Evolutionary conservation across 2,888 invertebrate species (phyloP).

Genomic region (Nomada fucata): DNA sequence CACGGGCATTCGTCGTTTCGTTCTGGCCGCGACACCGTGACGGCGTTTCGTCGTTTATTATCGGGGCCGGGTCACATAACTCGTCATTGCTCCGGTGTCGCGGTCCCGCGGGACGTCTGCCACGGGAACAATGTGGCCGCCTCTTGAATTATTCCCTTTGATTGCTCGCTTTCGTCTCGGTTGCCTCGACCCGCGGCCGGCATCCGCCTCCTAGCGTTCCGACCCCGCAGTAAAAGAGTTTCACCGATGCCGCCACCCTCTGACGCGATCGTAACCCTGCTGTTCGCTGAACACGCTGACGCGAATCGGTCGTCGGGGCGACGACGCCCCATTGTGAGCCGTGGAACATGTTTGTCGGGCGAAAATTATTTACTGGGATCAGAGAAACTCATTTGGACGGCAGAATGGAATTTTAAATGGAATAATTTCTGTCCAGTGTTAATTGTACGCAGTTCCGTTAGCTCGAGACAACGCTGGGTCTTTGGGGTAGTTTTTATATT

Average conservation of each 20-base stretch:
- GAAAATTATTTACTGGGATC: too few relatives aligned
- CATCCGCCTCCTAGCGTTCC: conserved; percentile 35
- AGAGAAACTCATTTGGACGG: too few relatives aligned
- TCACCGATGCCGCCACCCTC: conserved; percentile 42
- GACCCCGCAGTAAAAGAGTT: conserved; percentile 68
- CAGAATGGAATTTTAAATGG: too few relatives aligned
- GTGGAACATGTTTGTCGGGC: too few relatives aligned
- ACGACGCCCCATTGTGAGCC: not conserved
- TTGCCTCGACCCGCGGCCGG: conserved; percentile 67
- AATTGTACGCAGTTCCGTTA: too few relatives aligned
- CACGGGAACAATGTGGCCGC: conserved; percentile 81
- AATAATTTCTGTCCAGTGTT: too few relatives aligned
- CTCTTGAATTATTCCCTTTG: conserved; percentile 84
- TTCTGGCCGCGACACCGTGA: conserved; percentile 62
- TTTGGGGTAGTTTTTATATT: too few relatives aligned
- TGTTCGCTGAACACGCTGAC: conserved; percentile 42
- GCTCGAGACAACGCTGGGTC: too few relatives aligned
- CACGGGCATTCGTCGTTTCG: conserved; percentile 57
- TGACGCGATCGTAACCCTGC: conserved; percentile 41
- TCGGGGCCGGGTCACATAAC: conserved; percentile 68
- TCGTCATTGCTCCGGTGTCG: conserved; percentile 54
- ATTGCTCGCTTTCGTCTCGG: conserved; percentile 83
- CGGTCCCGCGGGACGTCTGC: conserved; percentile 62
- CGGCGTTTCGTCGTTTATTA: conserved; percentile 71
- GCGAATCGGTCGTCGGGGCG: conserved; percentile 30